Evolutionary conservation across 2,113 vertebrate species (phyloP).

Genomic region (Thryonomys swinderianus): DNA sequence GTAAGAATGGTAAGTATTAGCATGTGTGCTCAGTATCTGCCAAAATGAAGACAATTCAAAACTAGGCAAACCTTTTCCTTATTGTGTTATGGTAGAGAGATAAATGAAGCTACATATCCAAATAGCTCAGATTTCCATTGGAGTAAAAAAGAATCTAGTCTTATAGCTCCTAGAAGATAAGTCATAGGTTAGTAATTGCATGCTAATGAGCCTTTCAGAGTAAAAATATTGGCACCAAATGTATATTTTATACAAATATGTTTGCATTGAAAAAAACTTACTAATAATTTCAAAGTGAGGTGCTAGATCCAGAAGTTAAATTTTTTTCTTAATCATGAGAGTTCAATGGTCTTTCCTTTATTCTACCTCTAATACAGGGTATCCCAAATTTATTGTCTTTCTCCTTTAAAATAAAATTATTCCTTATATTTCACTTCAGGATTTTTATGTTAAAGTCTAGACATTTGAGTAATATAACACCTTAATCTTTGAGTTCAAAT

Average conservation of each 20-base stretch:
- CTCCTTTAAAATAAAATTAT: conserved; percentile 18
- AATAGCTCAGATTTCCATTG: neutral
- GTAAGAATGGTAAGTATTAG: conserved; percentile 23
- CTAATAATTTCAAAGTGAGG: neutral
- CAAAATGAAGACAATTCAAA: conserved; percentile 27
- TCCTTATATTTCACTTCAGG: conserved; percentile 21
- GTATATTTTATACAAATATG: neutral
- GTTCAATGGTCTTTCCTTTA: neutral
- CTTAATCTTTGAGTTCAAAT: conserved; percentile 17
- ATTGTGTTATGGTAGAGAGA: conserved; percentile 1
- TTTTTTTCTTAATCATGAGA: neutral
- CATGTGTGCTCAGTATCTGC: neutral
- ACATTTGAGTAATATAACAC: neutral
- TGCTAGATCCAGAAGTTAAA: neutral
- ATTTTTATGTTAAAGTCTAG: neutral
- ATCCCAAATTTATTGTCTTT: neutral
- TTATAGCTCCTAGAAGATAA: neutral
- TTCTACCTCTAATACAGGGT: neutral
- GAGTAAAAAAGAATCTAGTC: neutral
- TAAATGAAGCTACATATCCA: neutral
- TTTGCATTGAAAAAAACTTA: neutral
- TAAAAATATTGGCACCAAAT: neutral
- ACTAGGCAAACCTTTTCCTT: conserved; percentile 16
- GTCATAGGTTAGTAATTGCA: neutral
- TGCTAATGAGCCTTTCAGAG: neutral